Evolutionary conservation across 2,113 vertebrate species (phyloP).

Genomic region (Potamarius usumacintae): DNA sequence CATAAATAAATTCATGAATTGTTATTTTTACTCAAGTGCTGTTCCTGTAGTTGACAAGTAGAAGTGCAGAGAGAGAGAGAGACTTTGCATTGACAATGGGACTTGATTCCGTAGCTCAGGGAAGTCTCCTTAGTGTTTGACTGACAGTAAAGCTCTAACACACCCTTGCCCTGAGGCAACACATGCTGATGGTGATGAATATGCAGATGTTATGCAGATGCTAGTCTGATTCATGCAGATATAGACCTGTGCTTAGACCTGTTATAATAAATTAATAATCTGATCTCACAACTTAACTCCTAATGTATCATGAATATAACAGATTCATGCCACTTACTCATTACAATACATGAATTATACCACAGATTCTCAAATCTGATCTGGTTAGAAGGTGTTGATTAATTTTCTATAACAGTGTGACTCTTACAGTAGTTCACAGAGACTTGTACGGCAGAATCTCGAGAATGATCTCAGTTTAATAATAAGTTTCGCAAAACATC

Average conservation of each 20-base stretch:
- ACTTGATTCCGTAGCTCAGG: not conserved
- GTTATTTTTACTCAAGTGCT: not conserved
- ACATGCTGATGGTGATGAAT: conserved; percentile 18
- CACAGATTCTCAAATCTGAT: not conserved
- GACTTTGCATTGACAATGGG: not conserved
- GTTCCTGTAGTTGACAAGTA: not conserved
- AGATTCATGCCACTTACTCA: not conserved
- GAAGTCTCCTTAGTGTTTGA: not conserved
- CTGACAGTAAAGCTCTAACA: conserved; percentile 6
- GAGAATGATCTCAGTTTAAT: not conserved
- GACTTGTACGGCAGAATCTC: not conserved
- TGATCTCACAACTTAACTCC: not conserved
- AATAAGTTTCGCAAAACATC: not conserved
- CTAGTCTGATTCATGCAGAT: not conserved
- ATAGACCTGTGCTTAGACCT: not conserved
- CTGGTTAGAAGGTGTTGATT: not conserved
- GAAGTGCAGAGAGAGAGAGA: not conserved
- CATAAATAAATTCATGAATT: not conserved
- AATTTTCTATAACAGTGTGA: not conserved
- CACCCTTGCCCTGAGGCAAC: not conserved
- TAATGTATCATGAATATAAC: not conserved
- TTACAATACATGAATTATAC: not conserved
- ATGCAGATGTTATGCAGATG: conserved; percentile 19
- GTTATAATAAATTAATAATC: not conserved
- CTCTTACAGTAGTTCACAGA: not conserved